phyloP scores from a whole-genome alignment of 2,888 invertebrate species.

The Cantharis lateralis region DNA sequence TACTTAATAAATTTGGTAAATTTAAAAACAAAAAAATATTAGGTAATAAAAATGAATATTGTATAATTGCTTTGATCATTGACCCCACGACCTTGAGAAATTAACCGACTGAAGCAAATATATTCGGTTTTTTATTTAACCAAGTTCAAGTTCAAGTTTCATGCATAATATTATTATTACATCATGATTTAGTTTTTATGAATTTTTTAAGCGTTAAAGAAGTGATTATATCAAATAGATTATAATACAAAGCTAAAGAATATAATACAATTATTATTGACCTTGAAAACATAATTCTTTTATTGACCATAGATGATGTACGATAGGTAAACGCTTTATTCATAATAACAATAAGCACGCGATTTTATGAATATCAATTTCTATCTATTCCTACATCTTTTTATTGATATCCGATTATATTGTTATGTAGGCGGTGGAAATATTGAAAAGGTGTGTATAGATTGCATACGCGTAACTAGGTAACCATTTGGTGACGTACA shows the following conservation, averaged over 20 bases:
- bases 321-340: neutral
- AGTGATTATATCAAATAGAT: neutral
- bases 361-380: neutral
- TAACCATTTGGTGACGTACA: neutral
- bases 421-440: neutral
- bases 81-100: neutral
- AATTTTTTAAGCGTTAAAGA: neutral
- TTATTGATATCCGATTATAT: neutral
- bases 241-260: neutral
- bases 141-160: neutral
- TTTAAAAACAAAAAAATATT: too few species aligned
- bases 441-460: neutral
- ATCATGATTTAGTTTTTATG: neutral
- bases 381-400: neutral
- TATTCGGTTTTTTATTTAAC: neutral
- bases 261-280: neutral
- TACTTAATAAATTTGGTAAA: too few species aligned
- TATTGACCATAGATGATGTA: neutral
- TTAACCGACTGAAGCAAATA: neutral
- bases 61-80: neutral
- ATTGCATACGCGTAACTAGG: neutral
- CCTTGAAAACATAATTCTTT: neutral
- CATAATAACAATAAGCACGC: neutral
- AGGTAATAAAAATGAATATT: neutral
- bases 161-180: neutral